A percentile compares a stretch with the other conserved stretches of the same genome.
phyloP scores from a whole-genome alignment of 2,113 vertebrate genomes.

The Nothoprocta perdicaria region DNA sequence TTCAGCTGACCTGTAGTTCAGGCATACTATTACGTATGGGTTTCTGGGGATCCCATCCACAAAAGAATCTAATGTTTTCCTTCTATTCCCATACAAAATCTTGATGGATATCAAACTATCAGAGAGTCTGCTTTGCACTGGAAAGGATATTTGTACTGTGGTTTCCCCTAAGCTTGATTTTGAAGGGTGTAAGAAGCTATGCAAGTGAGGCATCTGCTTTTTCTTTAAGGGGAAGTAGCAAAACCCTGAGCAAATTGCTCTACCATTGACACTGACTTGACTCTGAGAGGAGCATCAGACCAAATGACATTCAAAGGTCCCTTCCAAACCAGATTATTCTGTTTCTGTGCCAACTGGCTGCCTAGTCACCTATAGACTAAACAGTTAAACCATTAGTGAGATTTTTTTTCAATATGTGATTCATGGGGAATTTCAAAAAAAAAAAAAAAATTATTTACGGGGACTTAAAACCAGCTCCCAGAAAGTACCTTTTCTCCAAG shows the following conservation, averaged over 20 bases:
- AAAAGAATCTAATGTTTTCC: not conserved
- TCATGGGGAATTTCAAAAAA: not conserved
- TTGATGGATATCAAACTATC: not conserved
- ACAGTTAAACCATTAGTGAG: not conserved
- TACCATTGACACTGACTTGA: not conserved
- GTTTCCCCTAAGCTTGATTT: not conserved
- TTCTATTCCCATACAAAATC: not conserved
- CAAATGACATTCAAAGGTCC: not conserved
- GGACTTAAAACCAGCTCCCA: not conserved
- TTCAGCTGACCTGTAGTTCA: not conserved
- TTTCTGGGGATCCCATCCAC: not conserved
- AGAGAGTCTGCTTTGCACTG: not conserved
- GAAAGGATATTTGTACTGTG: not conserved
- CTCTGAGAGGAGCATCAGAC: not conserved
- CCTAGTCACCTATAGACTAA: not conserved
- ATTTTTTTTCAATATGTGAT: not conserved
- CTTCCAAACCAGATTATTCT: not conserved
- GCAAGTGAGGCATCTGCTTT: not conserved
- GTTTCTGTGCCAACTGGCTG: not conserved
- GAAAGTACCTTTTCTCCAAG: not conserved
- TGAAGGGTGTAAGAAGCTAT: not conserved
- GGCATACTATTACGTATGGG: not conserved
- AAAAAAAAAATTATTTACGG: not conserved
- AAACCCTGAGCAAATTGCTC: not conserved
- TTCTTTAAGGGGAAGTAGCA: not conserved